phyloP scores from a whole-genome alignment of 2,888 invertebrate species.

The Aphrophora alni region DNA sequence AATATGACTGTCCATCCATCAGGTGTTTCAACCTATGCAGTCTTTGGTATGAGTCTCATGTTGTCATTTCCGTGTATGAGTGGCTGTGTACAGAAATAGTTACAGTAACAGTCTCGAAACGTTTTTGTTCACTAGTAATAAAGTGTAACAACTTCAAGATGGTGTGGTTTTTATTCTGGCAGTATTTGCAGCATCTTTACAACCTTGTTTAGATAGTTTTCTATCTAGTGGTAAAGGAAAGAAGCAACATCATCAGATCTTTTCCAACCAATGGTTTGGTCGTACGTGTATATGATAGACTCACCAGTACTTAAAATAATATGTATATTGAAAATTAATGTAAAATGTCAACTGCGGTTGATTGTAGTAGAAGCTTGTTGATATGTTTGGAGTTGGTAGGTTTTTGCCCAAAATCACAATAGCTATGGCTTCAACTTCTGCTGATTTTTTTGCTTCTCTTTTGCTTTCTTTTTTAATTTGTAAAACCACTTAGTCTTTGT shows the following conservation, averaged over 20 bases:
- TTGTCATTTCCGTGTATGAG: constrained; percentile 22
- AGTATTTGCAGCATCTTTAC: not conserved
- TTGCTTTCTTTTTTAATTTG: constrained; percentile 13
- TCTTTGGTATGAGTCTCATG: constrained; percentile 17
- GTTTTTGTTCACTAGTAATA: not conserved
- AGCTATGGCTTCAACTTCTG: constrained; percentile 7
- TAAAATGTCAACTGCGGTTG: constrained; percentile 30
- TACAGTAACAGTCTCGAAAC: constrained; percentile 3
- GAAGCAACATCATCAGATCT: constrained; percentile 28
- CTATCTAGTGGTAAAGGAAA: constrained; percentile 7
- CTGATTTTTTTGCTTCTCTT: constrained; percentile 4
- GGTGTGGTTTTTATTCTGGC: constrained; percentile 26
- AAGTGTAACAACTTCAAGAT: constrained; percentile 19
- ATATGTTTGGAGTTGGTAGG: constrained; percentile 16
- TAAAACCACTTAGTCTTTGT: constrained; percentile 4
- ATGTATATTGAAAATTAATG: constrained; percentile 19
- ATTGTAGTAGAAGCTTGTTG: constrained; percentile 25
- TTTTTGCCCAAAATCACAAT: constrained; percentile 22
- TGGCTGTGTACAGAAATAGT: constrained; percentile 22
- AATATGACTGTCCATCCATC: constrained; percentile 7
- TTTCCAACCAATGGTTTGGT: constrained; percentile 26
- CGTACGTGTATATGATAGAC: constrained; percentile 28
- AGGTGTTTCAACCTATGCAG: constrained; percentile 13
- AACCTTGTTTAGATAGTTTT: not conserved
- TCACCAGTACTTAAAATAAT: not conserved